Base-by-base conservation (phyloP, 2,113 vertebrate genomes). In the Callionymus lyra region DNA sequence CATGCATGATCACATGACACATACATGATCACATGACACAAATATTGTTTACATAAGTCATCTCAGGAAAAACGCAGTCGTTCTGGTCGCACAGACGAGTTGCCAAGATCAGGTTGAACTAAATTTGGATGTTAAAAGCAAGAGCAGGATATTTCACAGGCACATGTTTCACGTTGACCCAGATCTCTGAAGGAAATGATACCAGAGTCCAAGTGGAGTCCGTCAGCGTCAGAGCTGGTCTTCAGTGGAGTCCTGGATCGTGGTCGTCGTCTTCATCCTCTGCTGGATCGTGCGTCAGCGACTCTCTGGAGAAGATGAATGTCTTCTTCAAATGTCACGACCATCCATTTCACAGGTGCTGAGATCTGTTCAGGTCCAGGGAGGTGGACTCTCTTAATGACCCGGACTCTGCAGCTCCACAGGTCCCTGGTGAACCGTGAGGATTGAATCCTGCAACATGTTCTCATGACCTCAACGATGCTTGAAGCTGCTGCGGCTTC, bases 101-200 rank as follows among this genome's bases (percentile, higher is more conserved):
- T 50, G 21, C 31, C 19, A 47, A 38, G n/a, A 53, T 19, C n/a
- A 53, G 18, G 52, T 52, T 11, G 43, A 52, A 36, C 55, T 42
- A 47, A 32, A 65, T 47, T 31, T 47, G 11, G 35, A 41, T 15
- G 9, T 47, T 39, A 44, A 12, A 14, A 50, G 34, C 12, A 41
- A 31, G 40, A 53, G 44, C 14, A 41, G 41, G 16, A 4, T n/a
- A 40, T 12, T 5, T 15, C 8, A 31, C 14, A n/a, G 16, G 34
- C 33, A 12, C 9, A 5, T 13, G 34, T 45, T 45, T 38, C 14
- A 35, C 12, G 33, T 13, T 35, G 34, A 35, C n/a, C 21, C 21
- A 27, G 8, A 27, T 27, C 8, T 8, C 21, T 27, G 21, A 27
- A 27, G 4, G 21, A 4, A 8, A 27, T 27, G 8, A n/a, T n/a